Percentiles rank a stretch among this genome's conserved stretches.
phyloP scores from a whole-genome alignment of 2,888 invertebrate genomes.

The Dusona sp. region DNA sequence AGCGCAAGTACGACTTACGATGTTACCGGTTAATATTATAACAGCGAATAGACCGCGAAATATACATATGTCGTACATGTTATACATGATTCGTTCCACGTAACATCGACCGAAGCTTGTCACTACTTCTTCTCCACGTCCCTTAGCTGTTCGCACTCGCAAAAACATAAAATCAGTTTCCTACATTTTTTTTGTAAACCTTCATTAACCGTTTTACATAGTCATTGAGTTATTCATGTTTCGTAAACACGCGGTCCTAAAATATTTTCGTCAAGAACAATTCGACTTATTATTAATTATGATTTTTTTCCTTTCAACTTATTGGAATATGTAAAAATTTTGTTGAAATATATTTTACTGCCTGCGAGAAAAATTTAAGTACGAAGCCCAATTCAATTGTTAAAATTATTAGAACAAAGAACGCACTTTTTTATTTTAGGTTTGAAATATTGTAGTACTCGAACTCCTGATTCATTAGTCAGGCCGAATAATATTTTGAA shows the following conservation, averaged over 20 bases:
- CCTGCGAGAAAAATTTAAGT: no score
- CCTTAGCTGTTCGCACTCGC: neutral
- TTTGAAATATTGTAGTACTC: no score
- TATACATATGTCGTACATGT: neutral
- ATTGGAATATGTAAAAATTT: no score
- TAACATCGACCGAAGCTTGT: neutral
- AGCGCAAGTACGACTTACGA: constrained; percentile 3
- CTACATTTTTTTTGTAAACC: neutral
- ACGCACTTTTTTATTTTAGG: no score
- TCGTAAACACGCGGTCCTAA: neutral
- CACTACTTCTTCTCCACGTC: neutral
- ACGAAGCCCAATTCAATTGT: neutral
- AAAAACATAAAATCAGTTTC: neutral
- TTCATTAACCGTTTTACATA: neutral
- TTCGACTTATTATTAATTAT: neutral
- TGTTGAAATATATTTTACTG: no score
- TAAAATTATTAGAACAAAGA: neutral
- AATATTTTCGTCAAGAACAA: neutral
- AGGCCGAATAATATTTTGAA: no score
- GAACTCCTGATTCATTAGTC: no score
- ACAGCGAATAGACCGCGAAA: neutral
- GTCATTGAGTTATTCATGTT: neutral
- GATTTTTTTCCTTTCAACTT: no score
- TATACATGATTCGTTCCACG: constrained; percentile 1
- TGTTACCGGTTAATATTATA: constrained; percentile 22